Evolutionary conservation across 2,113 vertebrate species (phyloP).

Genomic region (Rhynchomys soricoides): DNA sequence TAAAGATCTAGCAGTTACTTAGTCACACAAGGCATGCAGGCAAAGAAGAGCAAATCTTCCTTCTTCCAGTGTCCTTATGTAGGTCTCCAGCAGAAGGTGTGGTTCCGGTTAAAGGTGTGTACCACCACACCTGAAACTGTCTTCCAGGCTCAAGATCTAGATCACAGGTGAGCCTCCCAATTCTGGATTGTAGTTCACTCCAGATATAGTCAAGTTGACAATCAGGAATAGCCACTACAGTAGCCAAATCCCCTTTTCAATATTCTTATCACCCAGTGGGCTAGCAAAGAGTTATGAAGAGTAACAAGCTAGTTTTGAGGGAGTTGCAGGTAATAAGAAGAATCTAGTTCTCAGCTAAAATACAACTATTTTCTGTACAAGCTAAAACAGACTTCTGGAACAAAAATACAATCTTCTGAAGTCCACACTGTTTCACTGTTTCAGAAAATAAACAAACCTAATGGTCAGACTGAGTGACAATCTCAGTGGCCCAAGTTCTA

Average conservation of each 20-base stretch:
- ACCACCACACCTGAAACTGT: too few relatives aligned
- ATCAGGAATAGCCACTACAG: too few relatives aligned
- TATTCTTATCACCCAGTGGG: neutral
- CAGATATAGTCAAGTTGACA: too few relatives aligned
- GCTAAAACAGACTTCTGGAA: neutral
- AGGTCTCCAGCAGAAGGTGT: too few relatives aligned
- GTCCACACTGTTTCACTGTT: neutral
- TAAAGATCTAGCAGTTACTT: too few relatives aligned
- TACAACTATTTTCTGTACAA: neutral
- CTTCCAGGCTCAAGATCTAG: too few relatives aligned
- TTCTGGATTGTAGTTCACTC: too few relatives aligned
- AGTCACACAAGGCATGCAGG: too few relatives aligned
- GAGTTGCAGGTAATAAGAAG: neutral
- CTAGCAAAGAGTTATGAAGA: neutral
- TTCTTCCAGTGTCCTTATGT: too few relatives aligned
- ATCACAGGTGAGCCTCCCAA: too few relatives aligned
- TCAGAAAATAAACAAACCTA: neutral
- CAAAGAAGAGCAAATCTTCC: too few relatives aligned
- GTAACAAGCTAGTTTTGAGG: neutral
- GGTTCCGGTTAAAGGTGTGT: too few relatives aligned
- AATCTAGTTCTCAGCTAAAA: neutral
- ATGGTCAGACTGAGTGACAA: neutral
- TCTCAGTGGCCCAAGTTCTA: neutral
- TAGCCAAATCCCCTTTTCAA: neutral
- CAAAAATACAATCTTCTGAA: neutral